Evolutionary conservation across 2,888 invertebrate genomes (phyloP).

Genomic region (Pyralis farinalis): DNA sequence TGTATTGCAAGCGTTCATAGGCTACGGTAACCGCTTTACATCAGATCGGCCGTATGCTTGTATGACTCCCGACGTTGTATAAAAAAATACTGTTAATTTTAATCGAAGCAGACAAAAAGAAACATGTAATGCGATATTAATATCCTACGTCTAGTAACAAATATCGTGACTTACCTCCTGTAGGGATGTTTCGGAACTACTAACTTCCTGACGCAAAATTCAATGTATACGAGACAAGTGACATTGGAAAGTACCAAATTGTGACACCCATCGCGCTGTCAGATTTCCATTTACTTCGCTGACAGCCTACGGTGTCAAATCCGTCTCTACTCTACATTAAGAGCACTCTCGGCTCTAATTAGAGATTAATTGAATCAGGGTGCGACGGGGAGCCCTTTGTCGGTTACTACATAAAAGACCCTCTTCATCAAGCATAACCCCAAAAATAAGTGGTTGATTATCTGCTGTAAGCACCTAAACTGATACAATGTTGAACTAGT

Average conservation of each 20-base stretch:
- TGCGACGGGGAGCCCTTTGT: constrained; percentile 55
- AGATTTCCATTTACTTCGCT: constrained; percentile 67
- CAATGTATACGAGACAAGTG: not conserved
- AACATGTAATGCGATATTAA: too few species aligned
- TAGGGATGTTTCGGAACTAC: too few species aligned
- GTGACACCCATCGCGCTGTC: constrained; percentile 53
- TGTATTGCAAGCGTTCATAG: too few species aligned
- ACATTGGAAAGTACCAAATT: not conserved
- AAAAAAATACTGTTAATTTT: too few species aligned
- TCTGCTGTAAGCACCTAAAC: constrained; percentile 8
- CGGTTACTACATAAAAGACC: constrained; percentile 38
- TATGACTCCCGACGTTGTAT: too few species aligned
- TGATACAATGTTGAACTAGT: constrained; percentile 6
- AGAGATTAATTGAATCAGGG: constrained; percentile 74
- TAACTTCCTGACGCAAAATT: too few species aligned
- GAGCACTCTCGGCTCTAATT: constrained; percentile 76
- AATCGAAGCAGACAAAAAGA: too few species aligned
- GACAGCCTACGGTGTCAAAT: constrained; percentile 68
- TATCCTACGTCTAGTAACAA: too few species aligned
- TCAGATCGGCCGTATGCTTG: too few species aligned
- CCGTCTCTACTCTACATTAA: constrained; percentile 66
- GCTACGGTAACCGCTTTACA: too few species aligned
- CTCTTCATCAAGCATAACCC: constrained; percentile 24
- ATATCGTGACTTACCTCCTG: too few species aligned
- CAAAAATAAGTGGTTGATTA: constrained; percentile 22